Evolutionary conservation across 2,113 vertebrate species (phyloP).

Genomic region (Tor tambroides): DNA sequence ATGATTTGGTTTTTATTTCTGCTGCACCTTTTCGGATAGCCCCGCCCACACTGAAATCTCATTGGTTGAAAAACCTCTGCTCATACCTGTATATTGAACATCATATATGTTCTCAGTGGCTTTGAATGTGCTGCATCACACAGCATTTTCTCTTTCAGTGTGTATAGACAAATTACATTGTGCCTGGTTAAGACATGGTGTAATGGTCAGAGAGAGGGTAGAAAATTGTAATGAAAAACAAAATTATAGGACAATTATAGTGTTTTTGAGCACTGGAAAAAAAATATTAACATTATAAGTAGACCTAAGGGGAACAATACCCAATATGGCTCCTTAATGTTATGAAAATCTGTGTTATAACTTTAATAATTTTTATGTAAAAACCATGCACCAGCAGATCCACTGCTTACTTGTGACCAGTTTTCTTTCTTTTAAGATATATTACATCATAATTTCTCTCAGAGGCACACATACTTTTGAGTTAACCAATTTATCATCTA

Average conservation of each 20-base stretch:
- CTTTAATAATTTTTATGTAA: background rate
- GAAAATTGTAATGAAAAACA: background rate
- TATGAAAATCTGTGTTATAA: constrained; percentile 16
- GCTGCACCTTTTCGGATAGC: background rate
- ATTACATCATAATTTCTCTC: constrained; percentile 7
- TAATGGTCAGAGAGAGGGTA: background rate
- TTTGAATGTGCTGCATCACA: background rate
- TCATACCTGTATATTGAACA: background rate
- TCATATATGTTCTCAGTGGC: background rate
- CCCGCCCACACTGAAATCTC: background rate
- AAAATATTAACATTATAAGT: background rate
- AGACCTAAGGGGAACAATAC: background rate
- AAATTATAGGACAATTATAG: background rate
- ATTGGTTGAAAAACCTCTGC: background rate
- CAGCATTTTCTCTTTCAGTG: background rate
- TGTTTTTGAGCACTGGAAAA: background rate
- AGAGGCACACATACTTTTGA: background rate
- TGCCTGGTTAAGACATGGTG: background rate
- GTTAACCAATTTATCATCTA: background rate
- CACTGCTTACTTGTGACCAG: background rate
- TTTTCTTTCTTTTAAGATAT: background rate
- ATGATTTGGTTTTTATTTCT: background rate
- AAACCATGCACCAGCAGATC: background rate
- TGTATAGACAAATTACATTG: background rate
- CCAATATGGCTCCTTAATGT: constrained; percentile 12